Conservation (phyloP, 1,140 invertebrate species). For the Drosophila azteca region DNA sequence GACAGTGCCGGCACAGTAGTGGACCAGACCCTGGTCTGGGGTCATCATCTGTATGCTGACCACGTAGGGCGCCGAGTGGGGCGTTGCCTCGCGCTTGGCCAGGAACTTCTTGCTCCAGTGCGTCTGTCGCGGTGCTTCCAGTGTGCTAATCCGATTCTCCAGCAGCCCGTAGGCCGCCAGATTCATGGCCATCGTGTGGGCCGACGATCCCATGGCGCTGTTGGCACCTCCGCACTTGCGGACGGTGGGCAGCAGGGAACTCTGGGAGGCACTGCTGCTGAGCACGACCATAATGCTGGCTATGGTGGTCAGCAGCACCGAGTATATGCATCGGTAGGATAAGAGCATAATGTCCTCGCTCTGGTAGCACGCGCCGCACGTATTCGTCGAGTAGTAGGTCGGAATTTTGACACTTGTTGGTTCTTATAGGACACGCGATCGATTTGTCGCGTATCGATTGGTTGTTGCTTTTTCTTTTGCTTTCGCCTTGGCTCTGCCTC, state of each 20-base stretch:
- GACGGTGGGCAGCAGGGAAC: conserved; percentile 54
- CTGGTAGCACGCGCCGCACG: conserved; percentile 75
- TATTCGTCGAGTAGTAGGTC: conserved; percentile 45
- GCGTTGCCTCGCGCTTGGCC: conserved; percentile 74
- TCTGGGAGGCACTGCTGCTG: conserved; percentile 56
- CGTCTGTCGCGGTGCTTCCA: conserved; percentile 64
- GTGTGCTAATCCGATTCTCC: conserved; percentile 70
- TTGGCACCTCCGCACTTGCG: conserved; percentile 55
- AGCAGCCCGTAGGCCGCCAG: conserved; percentile 60
- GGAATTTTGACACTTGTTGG: conserved; percentile 62
- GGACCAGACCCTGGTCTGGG: conserved; percentile 67
- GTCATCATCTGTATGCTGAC: conserved; percentile 80
- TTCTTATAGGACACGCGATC: conserved; percentile 13
- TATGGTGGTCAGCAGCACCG: conserved; percentile 66
- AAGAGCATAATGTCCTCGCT: conserved; percentile 74
- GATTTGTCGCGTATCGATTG: conserved; percentile 15
- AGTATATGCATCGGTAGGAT: conserved; percentile 70
- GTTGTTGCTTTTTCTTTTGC: conserved; percentile 44
- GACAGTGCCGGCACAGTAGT: conserved; percentile 80
- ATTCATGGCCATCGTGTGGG: conserved; percentile 58
- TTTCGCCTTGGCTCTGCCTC: conserved; percentile 42
- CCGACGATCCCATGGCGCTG: conserved; percentile 24
- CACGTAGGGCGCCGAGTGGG: conserved; percentile 80
- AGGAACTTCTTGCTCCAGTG: conserved; percentile 74
- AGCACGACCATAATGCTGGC: conserved; percentile 77